These are phyloP conservation scores for Lithobates sylvaticus DNA, from an alignment of 2,797 vertebrate genomes.

Conservation along the genomic window DNA sequence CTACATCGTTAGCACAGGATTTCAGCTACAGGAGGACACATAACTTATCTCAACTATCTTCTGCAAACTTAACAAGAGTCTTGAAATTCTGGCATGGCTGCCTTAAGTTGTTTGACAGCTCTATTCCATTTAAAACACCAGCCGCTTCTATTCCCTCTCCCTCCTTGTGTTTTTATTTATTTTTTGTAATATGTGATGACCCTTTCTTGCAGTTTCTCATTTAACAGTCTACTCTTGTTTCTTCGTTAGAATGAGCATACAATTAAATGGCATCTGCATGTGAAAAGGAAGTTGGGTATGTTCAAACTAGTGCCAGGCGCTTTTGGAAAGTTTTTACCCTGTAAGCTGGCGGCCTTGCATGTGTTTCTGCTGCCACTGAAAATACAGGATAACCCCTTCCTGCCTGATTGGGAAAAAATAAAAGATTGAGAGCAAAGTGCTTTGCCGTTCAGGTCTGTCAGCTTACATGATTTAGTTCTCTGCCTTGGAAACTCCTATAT, in stretches of 20 bases:
- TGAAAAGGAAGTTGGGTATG: background rate
- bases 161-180: background rate
- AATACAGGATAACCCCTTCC: conserved; percentile 5
- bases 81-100: conserved; percentile 37
- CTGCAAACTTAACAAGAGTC: conserved; percentile 28
- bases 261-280: background rate
- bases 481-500: conserved; percentile 43
- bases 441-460: too few relatives aligned
- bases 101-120: background rate
- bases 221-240: background rate
- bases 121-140: background rate
- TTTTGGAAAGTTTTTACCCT: background rate
- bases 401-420: too few relatives aligned
- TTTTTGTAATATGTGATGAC: background rate
- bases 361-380: background rate
- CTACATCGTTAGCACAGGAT: conserved; percentile 44
- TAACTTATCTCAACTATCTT: conserved; percentile 50
- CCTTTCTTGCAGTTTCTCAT: background rate
- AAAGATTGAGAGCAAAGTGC: background rate
- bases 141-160: background rate
- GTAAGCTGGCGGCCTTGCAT: background rate
- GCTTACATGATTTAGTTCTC: background rate
- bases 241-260: background rate
- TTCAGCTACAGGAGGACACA: conserved; percentile 7
- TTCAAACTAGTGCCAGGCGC: background rate